Conservation (phyloP, 2,113 vertebrate genomes). For the Leptosomus discolor region DNA sequence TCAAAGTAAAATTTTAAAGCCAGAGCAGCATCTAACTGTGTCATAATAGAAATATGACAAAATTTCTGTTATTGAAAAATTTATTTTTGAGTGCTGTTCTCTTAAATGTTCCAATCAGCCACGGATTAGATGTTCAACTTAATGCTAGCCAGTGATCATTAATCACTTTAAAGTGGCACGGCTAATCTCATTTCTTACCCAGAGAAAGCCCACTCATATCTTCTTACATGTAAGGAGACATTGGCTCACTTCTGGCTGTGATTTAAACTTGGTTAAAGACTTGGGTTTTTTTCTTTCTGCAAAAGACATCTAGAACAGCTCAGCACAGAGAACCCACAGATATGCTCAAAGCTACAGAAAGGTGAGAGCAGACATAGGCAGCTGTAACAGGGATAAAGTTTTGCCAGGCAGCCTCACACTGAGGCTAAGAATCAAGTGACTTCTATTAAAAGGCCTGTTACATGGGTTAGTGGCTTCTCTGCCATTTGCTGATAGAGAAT, state of each 20-base stretch:
- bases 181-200: not conserved
- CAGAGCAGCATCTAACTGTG: not conserved
- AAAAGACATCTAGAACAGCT: not conserved
- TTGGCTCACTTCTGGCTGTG: not conserved
- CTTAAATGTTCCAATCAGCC: constrained; percentile 2
- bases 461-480: not conserved
- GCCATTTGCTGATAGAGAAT: not conserved
- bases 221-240: accelerated
- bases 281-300: not conserved
- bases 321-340: not conserved
- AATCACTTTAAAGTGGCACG: constrained; percentile 24
- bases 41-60: not conserved
- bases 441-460: not conserved
- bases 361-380: not conserved
- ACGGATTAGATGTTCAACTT: constrained; percentile 5
- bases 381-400: not conserved
- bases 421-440: not conserved
- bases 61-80: not conserved
- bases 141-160: not conserved
- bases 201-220: not conserved
- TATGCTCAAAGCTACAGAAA: not conserved
- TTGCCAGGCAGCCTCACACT: not conserved
- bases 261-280: not conserved
- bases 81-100: not conserved
- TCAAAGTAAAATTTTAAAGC: not conserved